Conservation (phyloP, 1,140 invertebrate genomes). For the Ceratina australensis region DNA sequence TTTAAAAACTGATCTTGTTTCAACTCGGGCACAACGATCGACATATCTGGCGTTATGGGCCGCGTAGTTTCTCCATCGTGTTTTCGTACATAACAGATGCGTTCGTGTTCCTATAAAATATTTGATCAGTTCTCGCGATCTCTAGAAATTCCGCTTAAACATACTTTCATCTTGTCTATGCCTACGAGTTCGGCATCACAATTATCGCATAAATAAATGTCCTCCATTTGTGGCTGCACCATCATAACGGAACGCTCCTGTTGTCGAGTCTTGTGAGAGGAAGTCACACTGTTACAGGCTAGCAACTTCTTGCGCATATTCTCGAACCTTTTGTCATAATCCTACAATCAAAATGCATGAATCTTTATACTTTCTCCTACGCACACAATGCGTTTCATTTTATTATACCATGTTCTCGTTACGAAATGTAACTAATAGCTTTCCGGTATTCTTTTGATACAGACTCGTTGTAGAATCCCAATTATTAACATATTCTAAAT, state of each 20-base stretch:
- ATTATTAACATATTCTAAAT: conserved; percentile 85
- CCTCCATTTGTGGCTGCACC: conserved; percentile 80
- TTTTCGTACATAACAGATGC: conserved; percentile 74
- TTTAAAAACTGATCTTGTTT: conserved; percentile 75
- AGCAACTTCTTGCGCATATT: conserved; percentile 71
- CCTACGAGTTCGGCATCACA: conserved; percentile 84
- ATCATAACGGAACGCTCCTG: conserved; percentile 74
- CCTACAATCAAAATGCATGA: conserved; percentile 60
- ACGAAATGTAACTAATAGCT: conserved; percentile 86
- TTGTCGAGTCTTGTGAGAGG: conserved; percentile 71
- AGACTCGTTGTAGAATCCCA: conserved; percentile 87
- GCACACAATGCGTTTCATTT: not conserved
- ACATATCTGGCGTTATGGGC: conserved; percentile 68
- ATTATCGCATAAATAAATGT: conserved; percentile 87
- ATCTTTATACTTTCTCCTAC: conserved; percentile 13
- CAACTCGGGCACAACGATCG: conserved; percentile 60
- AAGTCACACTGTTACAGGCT: conserved; percentile 62
- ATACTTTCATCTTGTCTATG: conserved; percentile 81
- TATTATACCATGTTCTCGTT: conserved; percentile 85
- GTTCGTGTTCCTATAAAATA: conserved; percentile 80
- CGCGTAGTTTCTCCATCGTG: conserved; percentile 62
- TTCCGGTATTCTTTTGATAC: conserved; percentile 83
- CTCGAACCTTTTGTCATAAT: conserved; percentile 75
- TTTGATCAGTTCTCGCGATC: not conserved
- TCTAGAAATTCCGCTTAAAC: too few species aligned